Conservation (phyloP, 2,797 vertebrate genomes). For the Distichodus sexfasciatus region DNA sequence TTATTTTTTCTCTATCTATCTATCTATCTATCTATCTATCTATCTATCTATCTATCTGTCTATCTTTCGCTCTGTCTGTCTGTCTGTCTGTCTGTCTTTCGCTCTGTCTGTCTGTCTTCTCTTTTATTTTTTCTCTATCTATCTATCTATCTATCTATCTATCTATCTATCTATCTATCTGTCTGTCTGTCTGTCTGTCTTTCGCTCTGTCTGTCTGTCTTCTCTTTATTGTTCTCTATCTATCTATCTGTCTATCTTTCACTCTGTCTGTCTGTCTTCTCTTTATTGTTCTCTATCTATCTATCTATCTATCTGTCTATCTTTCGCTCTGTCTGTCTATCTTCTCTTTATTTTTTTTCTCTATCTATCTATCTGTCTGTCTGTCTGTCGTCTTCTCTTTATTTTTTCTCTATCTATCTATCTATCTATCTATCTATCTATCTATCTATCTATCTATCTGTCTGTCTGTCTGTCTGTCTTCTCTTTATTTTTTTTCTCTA, state of each 20-base stretch:
- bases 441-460: not conserved
- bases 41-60: not conserved
- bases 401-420: not conserved
- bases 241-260: not conserved
- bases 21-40: not conserved
- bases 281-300: not conserved
- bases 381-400: conserved; percentile 20
- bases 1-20: not conserved
- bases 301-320: too few species aligned
- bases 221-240: not conserved
- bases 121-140: not conserved
- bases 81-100: not conserved
- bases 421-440: not conserved
- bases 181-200: not conserved
- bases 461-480: not conserved
- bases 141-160: not conserved
- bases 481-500: not conserved
- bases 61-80: not conserved
- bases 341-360: too few species aligned
- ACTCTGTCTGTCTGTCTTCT: not conserved
- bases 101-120: not conserved
- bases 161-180: not conserved
- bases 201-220: not conserved
- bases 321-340: too few species aligned
- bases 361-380: conserved; percentile 60